These are phyloP conservation scores for Drosophila murphyi DNA, from an alignment of 1,140 invertebrate species.

Conservation along the genomic window DNA sequence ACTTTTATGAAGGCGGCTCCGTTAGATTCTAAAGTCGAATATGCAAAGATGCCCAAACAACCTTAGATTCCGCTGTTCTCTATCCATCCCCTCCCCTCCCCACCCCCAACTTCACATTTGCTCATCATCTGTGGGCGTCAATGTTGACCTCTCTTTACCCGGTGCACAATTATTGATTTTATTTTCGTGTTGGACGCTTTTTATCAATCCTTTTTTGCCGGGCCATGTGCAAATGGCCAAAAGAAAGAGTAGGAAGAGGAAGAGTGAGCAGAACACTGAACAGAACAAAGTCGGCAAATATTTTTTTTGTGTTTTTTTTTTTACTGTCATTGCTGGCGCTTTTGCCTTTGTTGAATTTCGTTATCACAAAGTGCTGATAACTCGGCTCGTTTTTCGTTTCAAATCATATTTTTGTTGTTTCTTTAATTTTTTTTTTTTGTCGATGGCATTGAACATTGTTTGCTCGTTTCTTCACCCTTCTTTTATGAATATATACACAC, in stretches of 20 bases:
- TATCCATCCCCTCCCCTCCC: not conserved
- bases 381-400: slow-evolving; percentile 50
- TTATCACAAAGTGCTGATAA: slow-evolving; percentile 76
- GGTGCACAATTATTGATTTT: slow-evolving; percentile 49
- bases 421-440: slow-evolving; percentile 57
- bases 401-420: slow-evolving; percentile 53
- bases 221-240: slow-evolving; percentile 65
- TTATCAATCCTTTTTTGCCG: slow-evolving; percentile 61
- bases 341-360: slow-evolving; percentile 72
- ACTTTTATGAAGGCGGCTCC: slow-evolving; percentile 14
- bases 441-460: slow-evolving; percentile 75
- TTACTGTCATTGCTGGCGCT: slow-evolving; percentile 6
- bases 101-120: slow-evolving; percentile 40
- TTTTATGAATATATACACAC: slow-evolving; percentile 25
- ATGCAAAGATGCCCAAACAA: slow-evolving; percentile 27
- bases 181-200: slow-evolving; percentile 26
- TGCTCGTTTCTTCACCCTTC: slow-evolving; percentile 80
- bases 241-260: slow-evolving; percentile 4
- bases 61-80: not conserved
- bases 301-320: slow-evolving; percentile 12
- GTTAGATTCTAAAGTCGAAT: slow-evolving; percentile 14
- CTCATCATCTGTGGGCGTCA: slow-evolving; percentile 58
- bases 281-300: slow-evolving; percentile 11
- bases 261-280: not conserved
- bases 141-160: slow-evolving; percentile 61